Percentiles rank a stretch among this genome's conserved stretches.
phyloP scores from a whole-genome alignment of 2,888 invertebrate species.

The Labia minor region DNA sequence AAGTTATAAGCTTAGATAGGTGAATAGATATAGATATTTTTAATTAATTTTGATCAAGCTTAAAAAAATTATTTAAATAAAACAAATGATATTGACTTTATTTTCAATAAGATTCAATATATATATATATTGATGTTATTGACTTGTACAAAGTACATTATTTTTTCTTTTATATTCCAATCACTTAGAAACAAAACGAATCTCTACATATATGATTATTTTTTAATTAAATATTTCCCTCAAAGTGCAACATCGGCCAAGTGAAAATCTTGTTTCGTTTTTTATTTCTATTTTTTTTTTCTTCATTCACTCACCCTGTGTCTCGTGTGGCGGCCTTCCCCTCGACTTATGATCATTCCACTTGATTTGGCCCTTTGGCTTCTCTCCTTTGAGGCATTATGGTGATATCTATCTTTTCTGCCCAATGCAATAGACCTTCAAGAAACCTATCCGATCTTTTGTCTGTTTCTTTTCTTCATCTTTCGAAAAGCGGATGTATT shows the following conservation, averaged over 20 bases:
- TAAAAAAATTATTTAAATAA: too few relatives aligned
- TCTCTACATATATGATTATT: background rate
- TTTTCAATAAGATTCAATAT: too few relatives aligned
- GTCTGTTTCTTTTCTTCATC: conserved; percentile 2
- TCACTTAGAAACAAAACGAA: background rate
- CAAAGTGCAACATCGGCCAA: background rate
- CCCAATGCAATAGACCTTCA: conserved; percentile 3
- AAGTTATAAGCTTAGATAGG: too few relatives aligned
- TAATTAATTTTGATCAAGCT: too few relatives aligned
- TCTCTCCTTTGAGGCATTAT: conserved; percentile 7
- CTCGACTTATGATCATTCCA: conserved; percentile 3
- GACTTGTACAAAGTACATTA: too few relatives aligned
- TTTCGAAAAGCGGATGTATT: background rate
- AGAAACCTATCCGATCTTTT: background rate
- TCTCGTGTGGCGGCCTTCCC: background rate
- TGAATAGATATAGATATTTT: too few relatives aligned
- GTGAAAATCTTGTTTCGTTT: background rate
- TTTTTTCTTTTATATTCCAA: too few relatives aligned
- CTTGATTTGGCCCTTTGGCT: conserved; percentile 1
- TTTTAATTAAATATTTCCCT: conserved; percentile 6
- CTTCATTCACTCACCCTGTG: too few relatives aligned
- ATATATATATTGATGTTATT: too few relatives aligned
- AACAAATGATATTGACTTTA: too few relatives aligned
- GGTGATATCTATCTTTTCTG: conserved; percentile 13
- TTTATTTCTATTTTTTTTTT: background rate